Base-by-base conservation (phyloP, 2,113 vertebrate species). In the Cyprinus carpio region DNA sequence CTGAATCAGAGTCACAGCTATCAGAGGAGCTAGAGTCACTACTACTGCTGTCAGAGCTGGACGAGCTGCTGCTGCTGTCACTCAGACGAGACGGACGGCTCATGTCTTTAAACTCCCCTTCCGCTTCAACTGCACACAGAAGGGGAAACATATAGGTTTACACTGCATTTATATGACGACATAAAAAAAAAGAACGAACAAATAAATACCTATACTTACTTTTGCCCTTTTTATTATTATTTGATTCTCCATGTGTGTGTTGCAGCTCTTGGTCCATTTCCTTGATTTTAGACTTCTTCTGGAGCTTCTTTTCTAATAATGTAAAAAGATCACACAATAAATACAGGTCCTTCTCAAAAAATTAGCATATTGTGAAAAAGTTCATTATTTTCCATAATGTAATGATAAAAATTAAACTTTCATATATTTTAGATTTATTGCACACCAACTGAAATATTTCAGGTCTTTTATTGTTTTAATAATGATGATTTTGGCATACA, bases 1-100 rank as follows among this genome's bases (percentile, higher is more conserved):
- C 98, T 92, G 95, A 91, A 92, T 97, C 95, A n/a, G 94, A 95
- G 89, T 95, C 94, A 27, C 95, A 96, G 94, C 92, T 95, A 56
- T 96, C 95, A 31, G 95, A 96, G 60, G 95, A 91, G 67, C 92
- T 94, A 31, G 93, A 95, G 51, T 83, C 88, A 82, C 92, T 94
- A 81, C 91, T 92, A 27, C 90, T 95, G 65, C 92, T 94, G 87
- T 79, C 87, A 11, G 93, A 94, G 77, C 89, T 92, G 88, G 88
- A 93, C 43, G 91, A 92, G 65, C 92, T 89, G 83, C 86, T 91
- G 88, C 93, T 95, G 90, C 93, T 95, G 18, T 92, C 95, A 4
- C 94, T 96, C 79, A 97, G 85, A 49, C 87, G 89, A 46, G 93
- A 92, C 11, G 85, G 89, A 58, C 56, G 87, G 23, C 67, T 88